Base-by-base conservation (phyloP, 2,888 invertebrate genomes). In the Spisula solida region DNA sequence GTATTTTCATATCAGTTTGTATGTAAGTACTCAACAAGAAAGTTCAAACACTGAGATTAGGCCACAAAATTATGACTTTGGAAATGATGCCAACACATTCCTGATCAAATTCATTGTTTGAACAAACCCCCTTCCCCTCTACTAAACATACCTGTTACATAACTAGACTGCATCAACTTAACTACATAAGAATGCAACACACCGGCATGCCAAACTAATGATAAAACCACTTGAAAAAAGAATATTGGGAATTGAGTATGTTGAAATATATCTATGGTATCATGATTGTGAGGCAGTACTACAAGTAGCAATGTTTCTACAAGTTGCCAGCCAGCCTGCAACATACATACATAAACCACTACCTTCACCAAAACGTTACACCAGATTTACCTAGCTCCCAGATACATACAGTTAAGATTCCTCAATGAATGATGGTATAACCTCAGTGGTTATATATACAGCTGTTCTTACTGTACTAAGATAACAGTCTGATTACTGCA, bases 391-490 rank as follows among this genome's bases (percentile, higher is more conserved):
- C 70, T 70, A 70, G 70, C 31, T 70, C 31, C n/a, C 29, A 12
- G 12, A 29, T n/a, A 70, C 29, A 14, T 70, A 70, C 70, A 70
- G 70, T 70, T 70, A 70, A 70, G 29, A 70, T 31, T 70, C 70
- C 70, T 31, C 29, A 29, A 70, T 70, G 70, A 70, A 70, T 70
- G 70, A 70, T 70, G 29, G n/a, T 70, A 70, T 70, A 70, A n/a
- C 70, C 70, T 31, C 29, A 70, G 70, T 70, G 70, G 70, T 70
- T 70, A 70, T 70, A n/a, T n/a, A 29, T 31, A 70, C 70, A 70
- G 70, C 70, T 70, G 70, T 70, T 70, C 70, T 70, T 70, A 29
- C 70, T 70, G 70, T 70, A 70, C 70, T 29, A 8, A 70, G 70
- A 70, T 70, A 70, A 31, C 56, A 56, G 29, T 31, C 18, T 70